Evolutionary conservation across 2,797 vertebrate species (phyloP).

Genomic region (Petrocephalus schoutedeni): DNA sequence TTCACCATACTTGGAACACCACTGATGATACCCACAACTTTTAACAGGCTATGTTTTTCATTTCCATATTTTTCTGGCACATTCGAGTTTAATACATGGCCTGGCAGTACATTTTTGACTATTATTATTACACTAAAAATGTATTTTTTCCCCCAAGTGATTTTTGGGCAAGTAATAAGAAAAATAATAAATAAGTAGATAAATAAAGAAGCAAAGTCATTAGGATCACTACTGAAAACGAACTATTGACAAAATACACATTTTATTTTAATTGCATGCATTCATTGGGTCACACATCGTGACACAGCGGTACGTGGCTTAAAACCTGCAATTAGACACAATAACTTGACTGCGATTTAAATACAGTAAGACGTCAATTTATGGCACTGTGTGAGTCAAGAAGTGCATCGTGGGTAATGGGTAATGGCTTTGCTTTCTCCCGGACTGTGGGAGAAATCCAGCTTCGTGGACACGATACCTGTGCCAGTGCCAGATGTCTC

Average conservation of each 20-base stretch:
- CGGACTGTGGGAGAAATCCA: background rate
- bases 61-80: background rate
- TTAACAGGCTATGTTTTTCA: background rate
- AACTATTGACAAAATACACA: background rate
- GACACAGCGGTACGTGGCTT: background rate
- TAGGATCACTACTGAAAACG: background rate
- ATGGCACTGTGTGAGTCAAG: background rate
- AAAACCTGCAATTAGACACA: constrained; percentile 26
- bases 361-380: background rate
- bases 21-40: background rate
- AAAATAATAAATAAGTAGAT: background rate
- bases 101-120: background rate
- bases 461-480: background rate
- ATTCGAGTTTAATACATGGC: background rate
- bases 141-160: background rate
- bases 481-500: background rate
- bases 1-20: background rate
- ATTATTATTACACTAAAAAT: background rate
- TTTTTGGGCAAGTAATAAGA: background rate
- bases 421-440: background rate
- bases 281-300: background rate
- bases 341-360: constrained; percentile 15
- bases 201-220: background rate
- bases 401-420: background rate
- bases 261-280: background rate